phyloP scores from a whole-genome alignment of 2,888 invertebrate species.

The Patella ulyssiponensis region DNA sequence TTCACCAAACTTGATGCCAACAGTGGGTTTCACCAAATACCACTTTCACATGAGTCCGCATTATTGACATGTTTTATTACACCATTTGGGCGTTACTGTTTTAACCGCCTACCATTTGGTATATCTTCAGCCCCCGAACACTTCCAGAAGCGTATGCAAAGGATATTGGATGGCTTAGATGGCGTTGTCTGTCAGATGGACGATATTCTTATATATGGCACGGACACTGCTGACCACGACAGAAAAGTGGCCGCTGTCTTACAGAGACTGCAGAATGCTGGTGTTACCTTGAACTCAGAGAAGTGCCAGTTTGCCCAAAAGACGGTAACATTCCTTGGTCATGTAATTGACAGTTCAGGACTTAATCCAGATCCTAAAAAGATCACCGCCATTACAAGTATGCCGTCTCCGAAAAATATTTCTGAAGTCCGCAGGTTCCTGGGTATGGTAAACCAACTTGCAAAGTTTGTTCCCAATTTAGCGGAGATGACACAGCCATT shows the following conservation, averaged over 20 bases:
- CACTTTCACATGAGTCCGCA: slow-evolving; percentile 34
- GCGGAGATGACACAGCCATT: slow-evolving; percentile 17
- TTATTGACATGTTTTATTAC: slow-evolving; percentile 51
- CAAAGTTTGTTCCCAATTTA: slow-evolving; percentile 27
- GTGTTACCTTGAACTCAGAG: slow-evolving; percentile 31
- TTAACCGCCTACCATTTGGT: slow-evolving; percentile 48
- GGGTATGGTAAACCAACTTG: slow-evolving; percentile 39
- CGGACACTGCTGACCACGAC: too few species aligned
- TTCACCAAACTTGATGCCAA: slow-evolving; percentile 48
- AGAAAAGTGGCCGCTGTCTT: too few species aligned
- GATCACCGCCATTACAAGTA: too few species aligned
- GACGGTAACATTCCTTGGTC: slow-evolving; percentile 17
- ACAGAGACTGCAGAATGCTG: slow-evolving; percentile 27
- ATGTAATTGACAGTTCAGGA: slow-evolving; percentile 3
- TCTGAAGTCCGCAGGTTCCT: slow-evolving; percentile 28
- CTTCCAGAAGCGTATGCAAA: slow-evolving; percentile 70
- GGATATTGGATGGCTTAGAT: slow-evolving; percentile 32
- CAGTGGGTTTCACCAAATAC: slow-evolving; percentile 45
- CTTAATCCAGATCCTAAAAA: slow-evolving; percentile 15
- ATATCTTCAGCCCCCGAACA: slow-evolving; percentile 70
- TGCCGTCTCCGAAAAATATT: slow-evolving; percentile 16
- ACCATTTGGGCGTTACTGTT: slow-evolving; percentile 49
- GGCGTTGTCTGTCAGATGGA: slow-evolving; percentile 36
- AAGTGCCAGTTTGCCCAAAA: slow-evolving; percentile 30
- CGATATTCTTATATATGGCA: slow-evolving; percentile 25